Evolutionary conservation across 2,888 invertebrate species (phyloP).

Genomic region (Drosophila nr. perissopoda): DNA sequence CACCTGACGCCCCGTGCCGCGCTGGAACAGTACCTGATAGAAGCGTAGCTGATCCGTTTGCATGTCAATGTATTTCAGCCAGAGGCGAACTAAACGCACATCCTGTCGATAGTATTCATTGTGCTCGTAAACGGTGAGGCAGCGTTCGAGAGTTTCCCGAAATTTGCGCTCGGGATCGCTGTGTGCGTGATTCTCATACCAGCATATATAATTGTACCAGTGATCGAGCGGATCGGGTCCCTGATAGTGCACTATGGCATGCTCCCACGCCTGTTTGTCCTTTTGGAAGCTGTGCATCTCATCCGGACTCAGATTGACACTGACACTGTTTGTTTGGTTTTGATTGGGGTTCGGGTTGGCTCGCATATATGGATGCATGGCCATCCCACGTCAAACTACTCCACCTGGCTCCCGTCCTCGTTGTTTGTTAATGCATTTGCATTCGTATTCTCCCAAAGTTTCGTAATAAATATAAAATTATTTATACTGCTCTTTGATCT

Average conservation of each 20-base stretch:
- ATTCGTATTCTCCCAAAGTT: conserved; percentile 32
- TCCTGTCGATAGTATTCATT: conserved; percentile 94
- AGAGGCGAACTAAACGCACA: conserved; percentile 92
- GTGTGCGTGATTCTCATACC: conserved; percentile 93
- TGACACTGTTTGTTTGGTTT: conserved; percentile 51
- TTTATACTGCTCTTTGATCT: conserved; percentile 52
- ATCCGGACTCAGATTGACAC: conserved; percentile 65
- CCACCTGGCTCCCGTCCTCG: conserved; percentile 11
- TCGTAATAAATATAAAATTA: conserved; percentile 57
- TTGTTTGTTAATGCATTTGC: conserved; percentile 36
- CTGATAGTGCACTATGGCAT: conserved; percentile 91
- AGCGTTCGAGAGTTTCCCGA: conserved; percentile 93
- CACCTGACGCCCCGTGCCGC: conserved; percentile 92
- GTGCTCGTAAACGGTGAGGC: conserved; percentile 92
- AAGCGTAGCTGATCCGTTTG: conserved; percentile 91
- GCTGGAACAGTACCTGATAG: conserved; percentile 92
- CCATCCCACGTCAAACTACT: conserved; percentile 48
- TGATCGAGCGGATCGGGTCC: conserved; percentile 95
- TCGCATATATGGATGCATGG: conserved; percentile 76
- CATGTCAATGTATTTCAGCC: conserved; percentile 95
- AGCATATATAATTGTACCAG: conserved; percentile 95
- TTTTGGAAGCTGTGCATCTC: conserved; percentile 83
- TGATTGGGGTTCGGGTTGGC: conserved; percentile 58
- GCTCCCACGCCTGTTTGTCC: conserved; percentile 89
- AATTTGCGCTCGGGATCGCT: conserved; percentile 96